Conservation (phyloP, 2,113 vertebrate species). For the Pseudopipra pipra region DNA sequence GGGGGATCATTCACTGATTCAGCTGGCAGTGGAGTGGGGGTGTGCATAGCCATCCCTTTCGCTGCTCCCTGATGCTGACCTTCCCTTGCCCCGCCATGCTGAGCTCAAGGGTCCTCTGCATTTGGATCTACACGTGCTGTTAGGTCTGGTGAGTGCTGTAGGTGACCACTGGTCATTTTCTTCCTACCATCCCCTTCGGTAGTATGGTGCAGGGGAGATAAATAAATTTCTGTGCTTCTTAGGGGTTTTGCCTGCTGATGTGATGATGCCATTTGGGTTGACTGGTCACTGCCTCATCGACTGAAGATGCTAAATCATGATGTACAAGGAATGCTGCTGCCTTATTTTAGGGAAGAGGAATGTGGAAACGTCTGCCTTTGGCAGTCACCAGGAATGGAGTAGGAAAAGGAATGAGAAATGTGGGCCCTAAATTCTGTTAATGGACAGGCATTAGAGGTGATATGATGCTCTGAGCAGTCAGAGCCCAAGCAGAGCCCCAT, state of each 20-base stretch:
- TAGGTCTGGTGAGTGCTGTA: background rate
- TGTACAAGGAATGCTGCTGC: background rate
- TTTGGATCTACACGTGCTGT: background rate
- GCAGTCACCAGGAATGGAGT: background rate
- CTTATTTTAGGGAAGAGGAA: background rate
- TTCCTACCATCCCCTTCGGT: background rate
- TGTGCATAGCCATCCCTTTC: background rate
- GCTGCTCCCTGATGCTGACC: background rate
- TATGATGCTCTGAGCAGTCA: background rate
- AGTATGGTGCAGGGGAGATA: background rate
- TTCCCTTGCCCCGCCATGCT: background rate
- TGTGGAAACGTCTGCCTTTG: background rate
- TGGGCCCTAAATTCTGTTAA: background rate
- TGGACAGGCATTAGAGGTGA: rapidly evolving
- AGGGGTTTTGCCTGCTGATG: background rate
- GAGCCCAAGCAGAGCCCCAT: background rate
- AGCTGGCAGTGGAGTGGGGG: rapidly evolving
- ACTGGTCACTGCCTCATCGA: background rate
- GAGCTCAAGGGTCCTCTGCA: background rate
- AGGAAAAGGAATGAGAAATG: background rate
- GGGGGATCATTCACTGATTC: background rate
- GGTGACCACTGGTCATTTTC: background rate
- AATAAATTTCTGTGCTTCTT: background rate
- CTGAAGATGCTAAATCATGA: background rate
- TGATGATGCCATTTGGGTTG: background rate